Evolutionary conservation across 2,797 vertebrate genomes (phyloP).

Genomic region (Rhincodon typus): DNA sequence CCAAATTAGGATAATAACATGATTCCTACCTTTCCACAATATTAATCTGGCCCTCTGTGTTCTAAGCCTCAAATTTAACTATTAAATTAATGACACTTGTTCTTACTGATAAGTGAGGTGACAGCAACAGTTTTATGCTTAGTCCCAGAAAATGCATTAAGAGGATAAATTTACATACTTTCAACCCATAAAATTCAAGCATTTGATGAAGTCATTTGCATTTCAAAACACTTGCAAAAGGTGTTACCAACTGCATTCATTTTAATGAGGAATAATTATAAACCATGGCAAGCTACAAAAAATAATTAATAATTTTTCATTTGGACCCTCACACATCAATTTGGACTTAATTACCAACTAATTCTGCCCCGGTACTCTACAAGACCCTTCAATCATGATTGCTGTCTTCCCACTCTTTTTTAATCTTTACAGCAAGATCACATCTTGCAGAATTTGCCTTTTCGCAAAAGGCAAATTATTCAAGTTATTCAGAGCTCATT

Average conservation of each 20-base stretch:
- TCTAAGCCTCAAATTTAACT: background rate
- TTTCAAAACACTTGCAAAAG: conserved; percentile 34
- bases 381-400: background rate
- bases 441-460: background rate
- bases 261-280: conserved; percentile 23
- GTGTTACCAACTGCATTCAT: conserved; percentile 22
- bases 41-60: background rate
- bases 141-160: conserved; percentile 23
- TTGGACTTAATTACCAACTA: conserved; percentile 30
- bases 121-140: background rate
- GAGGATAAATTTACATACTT: conserved; percentile 30
- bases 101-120: background rate
- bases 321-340: background rate
- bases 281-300: conserved; percentile 23
- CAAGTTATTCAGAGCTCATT: background rate
- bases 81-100: conserved; percentile 7
- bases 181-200: conserved; percentile 27
- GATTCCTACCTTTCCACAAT: background rate
- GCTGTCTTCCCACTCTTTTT: background rate
- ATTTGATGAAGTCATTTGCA: conserved; percentile 29
- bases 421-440: background rate
- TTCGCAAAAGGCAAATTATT: background rate
- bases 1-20: background rate
- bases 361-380: background rate
- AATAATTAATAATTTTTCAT: conserved; percentile 33